A percentile compares a stretch with the other conserved stretches of the same genome.
Evolutionary conservation across 2,888 invertebrate genomes (phyloP).

Genomic region (Drosophila parthenogenetica): DNA sequence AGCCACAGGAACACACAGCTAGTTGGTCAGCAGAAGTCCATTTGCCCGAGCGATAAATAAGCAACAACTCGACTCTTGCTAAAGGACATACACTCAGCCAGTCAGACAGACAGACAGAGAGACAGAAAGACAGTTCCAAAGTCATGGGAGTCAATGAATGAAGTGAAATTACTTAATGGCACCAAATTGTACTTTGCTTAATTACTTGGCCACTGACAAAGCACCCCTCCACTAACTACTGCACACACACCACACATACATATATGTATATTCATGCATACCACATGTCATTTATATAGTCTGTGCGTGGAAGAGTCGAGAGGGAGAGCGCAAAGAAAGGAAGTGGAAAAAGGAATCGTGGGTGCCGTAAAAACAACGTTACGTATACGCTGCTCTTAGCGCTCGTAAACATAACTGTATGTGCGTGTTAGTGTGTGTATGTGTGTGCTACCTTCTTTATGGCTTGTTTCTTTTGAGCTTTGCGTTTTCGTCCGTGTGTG

Average conservation of each 20-base stretch:
- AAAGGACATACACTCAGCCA: conserved; percentile 15
- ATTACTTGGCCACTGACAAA: conserved; percentile 79
- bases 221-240: conserved; percentile 12
- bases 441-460: conserved; percentile 65
- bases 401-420: conserved; percentile 66
- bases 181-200: conserved; percentile 82
- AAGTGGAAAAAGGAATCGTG: conserved; percentile 54
- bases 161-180: conserved; percentile 80
- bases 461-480: conserved; percentile 65
- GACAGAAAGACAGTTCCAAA: conserved; percentile 32
- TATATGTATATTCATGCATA: conserved; percentile 15
- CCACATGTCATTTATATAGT: conserved; percentile 62
- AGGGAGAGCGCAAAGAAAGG: neutral
- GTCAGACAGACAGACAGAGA: conserved; percentile 2
- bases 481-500: conserved; percentile 34
- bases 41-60: conserved; percentile 78
- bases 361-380: conserved; percentile 76
- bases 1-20: conserved; percentile 34
- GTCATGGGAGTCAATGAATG: conserved; percentile 68
- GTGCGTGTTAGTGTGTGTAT: conserved; percentile 31
- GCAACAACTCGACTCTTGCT: conserved; percentile 39
- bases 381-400: conserved; percentile 53
- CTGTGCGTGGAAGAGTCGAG: neutral
- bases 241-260: conserved; percentile 12
- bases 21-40: conserved; percentile 64